Conservation (phyloP, 2,888 invertebrate genomes). For the Lampropteryx suffumata region DNA sequence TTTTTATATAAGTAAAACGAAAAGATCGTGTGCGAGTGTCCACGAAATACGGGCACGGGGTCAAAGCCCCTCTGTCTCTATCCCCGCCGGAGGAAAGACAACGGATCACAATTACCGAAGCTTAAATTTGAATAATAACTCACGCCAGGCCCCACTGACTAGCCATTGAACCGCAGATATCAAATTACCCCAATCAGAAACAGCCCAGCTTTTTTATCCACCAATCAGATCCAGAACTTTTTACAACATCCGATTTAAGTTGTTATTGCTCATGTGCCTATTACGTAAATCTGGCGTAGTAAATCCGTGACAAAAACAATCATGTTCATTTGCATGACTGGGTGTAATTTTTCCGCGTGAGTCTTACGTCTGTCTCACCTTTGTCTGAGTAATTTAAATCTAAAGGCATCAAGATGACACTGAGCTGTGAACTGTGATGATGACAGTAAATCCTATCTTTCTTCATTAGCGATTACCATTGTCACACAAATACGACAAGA, state of each 20-base stretch:
- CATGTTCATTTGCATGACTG: constrained; percentile 62
- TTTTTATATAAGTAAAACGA: constrained; percentile 20
- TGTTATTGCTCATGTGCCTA: constrained; percentile 27
- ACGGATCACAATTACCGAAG: constrained; percentile 37
- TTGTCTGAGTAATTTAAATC: constrained; percentile 47
- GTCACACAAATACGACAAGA: too few relatives aligned
- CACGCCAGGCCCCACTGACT: constrained; percentile 12
- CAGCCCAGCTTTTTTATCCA: constrained; percentile 22
- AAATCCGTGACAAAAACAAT: constrained; percentile 57
- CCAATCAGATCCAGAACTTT: constrained; percentile 24
- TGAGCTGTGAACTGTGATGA: constrained; percentile 11
- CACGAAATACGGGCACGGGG: constrained; percentile 61
- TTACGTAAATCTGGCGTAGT: constrained; percentile 36
- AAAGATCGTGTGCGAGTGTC: constrained; percentile 31
- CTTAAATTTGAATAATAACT: constrained; percentile 36
- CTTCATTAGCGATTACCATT: too few relatives aligned
- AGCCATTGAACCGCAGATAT: constrained; percentile 31
- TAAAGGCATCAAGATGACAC: constrained; percentile 15
- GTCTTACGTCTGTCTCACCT: constrained; percentile 61
- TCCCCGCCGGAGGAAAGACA: constrained; percentile 30
- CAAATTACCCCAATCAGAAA: constrained; percentile 32
- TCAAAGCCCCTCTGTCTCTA: constrained; percentile 54
- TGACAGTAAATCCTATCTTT: constrained; percentile 2
- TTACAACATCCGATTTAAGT: constrained; percentile 28
- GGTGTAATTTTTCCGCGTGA: constrained; percentile 48